A percentile compares a stretch with the other conserved stretches of the same genome.
These are phyloP conservation scores for Alitta virens DNA, from an alignment of 2,888 invertebrate species.

Conservation along the genomic window DNA sequence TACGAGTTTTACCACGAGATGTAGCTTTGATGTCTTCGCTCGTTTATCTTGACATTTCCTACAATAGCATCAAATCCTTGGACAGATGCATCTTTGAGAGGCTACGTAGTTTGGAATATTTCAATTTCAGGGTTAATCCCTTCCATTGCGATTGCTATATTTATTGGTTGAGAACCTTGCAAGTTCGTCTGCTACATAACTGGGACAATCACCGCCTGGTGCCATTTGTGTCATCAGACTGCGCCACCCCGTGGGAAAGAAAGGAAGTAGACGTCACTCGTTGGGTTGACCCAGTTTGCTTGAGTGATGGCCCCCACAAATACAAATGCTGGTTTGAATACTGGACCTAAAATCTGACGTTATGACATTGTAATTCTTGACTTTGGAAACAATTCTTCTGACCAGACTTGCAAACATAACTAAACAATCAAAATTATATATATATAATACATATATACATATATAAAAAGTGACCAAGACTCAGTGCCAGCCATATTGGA, in stretches of 20 bases:
- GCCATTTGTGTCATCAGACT: conserved; percentile 29
- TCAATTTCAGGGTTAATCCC: conserved; percentile 31
- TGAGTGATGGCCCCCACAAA: not conserved
- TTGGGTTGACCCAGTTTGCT: conserved; percentile 23
- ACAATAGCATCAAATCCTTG: conserved; percentile 27
- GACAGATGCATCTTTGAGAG: conserved; percentile 23
- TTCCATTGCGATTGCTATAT: conserved; percentile 28
- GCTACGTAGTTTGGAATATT: conserved; percentile 19
- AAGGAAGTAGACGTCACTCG: conserved; percentile 22
- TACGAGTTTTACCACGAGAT: conserved; percentile 36
- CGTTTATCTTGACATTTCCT: conserved; percentile 38
- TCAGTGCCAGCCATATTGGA: too few relatives aligned
- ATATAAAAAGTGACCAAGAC: too few relatives aligned
- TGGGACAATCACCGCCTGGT: conserved; percentile 23
- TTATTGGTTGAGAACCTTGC: conserved; percentile 27
- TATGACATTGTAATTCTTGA: too few relatives aligned
- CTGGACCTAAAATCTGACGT: not conserved
- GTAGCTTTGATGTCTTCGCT: conserved; percentile 39
- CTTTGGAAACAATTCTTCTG: too few relatives aligned
- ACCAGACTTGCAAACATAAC: too few relatives aligned
- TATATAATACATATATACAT: too few relatives aligned
- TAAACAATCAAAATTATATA: too few relatives aligned
- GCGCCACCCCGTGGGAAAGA: conserved; percentile 21
- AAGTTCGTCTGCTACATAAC: conserved; percentile 16
- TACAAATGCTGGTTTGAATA: conserved; percentile 2